A percentile compares a stretch with the other conserved stretches of the same genome.
Evolutionary conservation across 2,888 invertebrate genomes (phyloP).

Genomic region (Graphium colonna): DNA sequence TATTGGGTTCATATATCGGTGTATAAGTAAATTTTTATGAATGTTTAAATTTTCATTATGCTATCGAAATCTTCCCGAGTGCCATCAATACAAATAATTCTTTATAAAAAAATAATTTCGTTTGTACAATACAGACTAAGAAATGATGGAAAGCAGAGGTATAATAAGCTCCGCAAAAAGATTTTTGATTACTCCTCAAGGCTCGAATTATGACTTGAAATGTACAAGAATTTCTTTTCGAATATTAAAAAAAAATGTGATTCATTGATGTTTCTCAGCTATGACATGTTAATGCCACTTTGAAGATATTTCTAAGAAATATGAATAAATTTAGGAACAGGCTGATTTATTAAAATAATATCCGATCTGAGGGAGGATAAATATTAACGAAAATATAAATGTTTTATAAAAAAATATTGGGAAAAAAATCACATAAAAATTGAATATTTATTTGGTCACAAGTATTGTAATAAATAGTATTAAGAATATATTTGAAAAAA

Average conservation of each 20-base stretch:
- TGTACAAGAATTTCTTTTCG: not conserved
- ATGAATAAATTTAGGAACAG: no score
- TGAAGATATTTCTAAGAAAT: not conserved
- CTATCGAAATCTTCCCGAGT: not conserved
- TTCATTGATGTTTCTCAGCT: not conserved
- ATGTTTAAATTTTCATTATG: not conserved
- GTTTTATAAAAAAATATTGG: no score
- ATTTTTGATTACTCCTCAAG: conserved; percentile 5
- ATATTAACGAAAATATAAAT: no score
- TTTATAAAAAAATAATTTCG: not conserved
- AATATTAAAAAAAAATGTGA: not conserved
- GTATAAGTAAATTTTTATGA: no score
- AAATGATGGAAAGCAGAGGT: conserved; percentile 9
- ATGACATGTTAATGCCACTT: not conserved
- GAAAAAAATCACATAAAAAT: no score
- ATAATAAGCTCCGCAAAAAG: not conserved
- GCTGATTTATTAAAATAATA: no score
- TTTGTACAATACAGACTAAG: conserved; percentile 12
- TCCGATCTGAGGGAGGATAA: no score
- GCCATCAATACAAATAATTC: not conserved
- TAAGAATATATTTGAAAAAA: no score
- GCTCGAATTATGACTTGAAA: not conserved
- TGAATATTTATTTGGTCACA: no score
- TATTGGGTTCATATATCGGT: no score
- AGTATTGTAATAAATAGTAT: no score